phyloP scores from a whole-genome alignment of 2,797 vertebrate species.

The Takifugu rubripes region DNA sequence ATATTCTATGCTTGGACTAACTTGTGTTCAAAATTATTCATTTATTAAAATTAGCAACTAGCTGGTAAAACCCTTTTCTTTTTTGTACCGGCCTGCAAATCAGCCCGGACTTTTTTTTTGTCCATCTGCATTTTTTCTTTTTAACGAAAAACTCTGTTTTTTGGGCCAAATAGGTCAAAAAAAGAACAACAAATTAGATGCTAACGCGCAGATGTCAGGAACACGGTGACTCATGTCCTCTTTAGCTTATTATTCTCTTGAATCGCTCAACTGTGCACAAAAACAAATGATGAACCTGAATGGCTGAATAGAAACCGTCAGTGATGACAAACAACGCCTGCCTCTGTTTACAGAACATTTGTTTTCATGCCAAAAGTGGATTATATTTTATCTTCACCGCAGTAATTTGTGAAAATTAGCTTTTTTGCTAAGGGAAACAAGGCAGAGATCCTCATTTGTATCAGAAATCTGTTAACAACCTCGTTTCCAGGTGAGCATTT shows the following conservation, averaged over 20 bases:
- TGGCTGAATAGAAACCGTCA: conserved; percentile 1
- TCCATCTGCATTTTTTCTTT: too few relatives aligned
- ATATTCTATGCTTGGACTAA: too few relatives aligned
- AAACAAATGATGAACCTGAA: conserved; percentile 26
- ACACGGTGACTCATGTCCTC: conserved; percentile 14
- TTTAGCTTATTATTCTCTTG: conserved; percentile 28
- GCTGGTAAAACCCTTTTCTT: neutral
- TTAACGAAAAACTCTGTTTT: neutral
- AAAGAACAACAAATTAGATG: conserved; percentile 14
- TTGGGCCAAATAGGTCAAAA: conserved; percentile 2
- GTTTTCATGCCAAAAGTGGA: too few relatives aligned
- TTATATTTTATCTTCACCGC: too few relatives aligned
- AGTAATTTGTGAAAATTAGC: too few relatives aligned
- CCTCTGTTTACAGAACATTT: neutral
- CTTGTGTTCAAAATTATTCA: too few relatives aligned
- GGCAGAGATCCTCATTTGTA: too few relatives aligned
- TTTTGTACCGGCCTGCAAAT: neutral
- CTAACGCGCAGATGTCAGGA: conserved; percentile 29
- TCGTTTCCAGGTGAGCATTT: too few relatives aligned
- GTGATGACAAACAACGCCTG: neutral
- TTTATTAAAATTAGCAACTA: too few relatives aligned
- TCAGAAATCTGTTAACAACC: too few relatives aligned
- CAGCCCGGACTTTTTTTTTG: neutral
- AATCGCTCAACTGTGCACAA: conserved; percentile 28
- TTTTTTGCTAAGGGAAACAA: too few relatives aligned